These are phyloP conservation scores for Luehdorfia chinensis DNA, from an alignment of 1,140 invertebrate genomes.

Conservation along the genomic window DNA sequence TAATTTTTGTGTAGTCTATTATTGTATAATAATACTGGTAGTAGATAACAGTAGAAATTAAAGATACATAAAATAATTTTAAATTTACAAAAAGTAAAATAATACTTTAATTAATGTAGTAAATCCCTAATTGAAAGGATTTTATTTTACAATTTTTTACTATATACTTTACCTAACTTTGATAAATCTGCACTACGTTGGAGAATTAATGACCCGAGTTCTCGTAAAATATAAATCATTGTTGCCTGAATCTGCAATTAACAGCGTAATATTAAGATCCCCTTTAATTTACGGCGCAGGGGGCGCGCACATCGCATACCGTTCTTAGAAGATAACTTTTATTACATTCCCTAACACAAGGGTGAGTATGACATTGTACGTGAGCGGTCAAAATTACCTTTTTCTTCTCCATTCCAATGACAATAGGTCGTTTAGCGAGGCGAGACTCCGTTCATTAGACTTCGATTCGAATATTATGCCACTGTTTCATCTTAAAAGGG, in stretches of 20 bases:
- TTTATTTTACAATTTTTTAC: too few species aligned
- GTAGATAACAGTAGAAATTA: too few species aligned
- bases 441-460: constrained; percentile 32
- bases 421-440: constrained; percentile 54
- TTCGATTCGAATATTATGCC: background rate
- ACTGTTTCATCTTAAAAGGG: background rate
- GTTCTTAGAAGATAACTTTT: constrained; percentile 46
- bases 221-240: constrained; percentile 11
- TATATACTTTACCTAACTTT: too few species aligned
- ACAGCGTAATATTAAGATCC: constrained; percentile 21
- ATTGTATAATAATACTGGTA: too few species aligned
- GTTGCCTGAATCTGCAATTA: constrained; percentile 14
- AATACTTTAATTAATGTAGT: too few species aligned
- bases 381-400: constrained; percentile 45
- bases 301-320: constrained; percentile 34
- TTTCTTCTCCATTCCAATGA: constrained; percentile 31
- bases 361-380: constrained; percentile 42
- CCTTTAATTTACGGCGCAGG: constrained; percentile 3
- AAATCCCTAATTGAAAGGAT: too few species aligned
- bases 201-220: background rate
- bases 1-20: too few species aligned
- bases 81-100: too few species aligned
- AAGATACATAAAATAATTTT: too few species aligned
- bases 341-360: constrained; percentile 47
- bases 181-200: too few species aligned